Evolutionary conservation across 1,140 invertebrate genomes (phyloP), one percentile per base, ranked within the genome.

Genomic region (Sinella curviseta): DNA sequence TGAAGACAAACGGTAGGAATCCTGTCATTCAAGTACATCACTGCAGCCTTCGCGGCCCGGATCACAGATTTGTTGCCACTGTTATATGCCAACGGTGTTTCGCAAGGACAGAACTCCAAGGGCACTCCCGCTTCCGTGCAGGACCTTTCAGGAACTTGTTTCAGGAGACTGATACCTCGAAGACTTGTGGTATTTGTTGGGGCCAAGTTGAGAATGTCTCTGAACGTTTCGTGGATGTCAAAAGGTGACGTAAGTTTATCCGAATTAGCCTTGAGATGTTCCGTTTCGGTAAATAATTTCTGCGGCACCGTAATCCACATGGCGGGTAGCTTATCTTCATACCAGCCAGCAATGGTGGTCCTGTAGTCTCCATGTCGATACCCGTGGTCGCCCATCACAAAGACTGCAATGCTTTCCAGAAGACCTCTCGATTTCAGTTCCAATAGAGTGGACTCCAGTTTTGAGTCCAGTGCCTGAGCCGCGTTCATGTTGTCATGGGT

Each of bases 81-180:
- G 26, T 81, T 1, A 16, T 36, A 54, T 26, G 34, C 34, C 0
- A 77, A 76, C 14, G 67, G 36, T 1, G 54, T n/a, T n/a, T n/a
- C 35, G 48, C 82, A 83, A 1, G 82, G 76, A 34, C 82, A 83
- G 48, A 48, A 81, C 0, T 65, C 36, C 16, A 65, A 24, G 1
- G 78, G 74, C n/a, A 83, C 77, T 24, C 80, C 82, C 0, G 80
- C 78, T 4, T 78, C 76, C 0, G 57, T 20, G 57, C 82, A 83
- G n/a, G 26, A 74, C 24, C 82, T 54, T 31, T 20, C 28, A 16
- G 20, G 74, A 54, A 20, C 78, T 76, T 57, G 78, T 65, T 0
- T 12, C 16, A 65, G 81, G 60, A 2, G 80, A 28, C n/a, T 80
- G 78, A 39, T 76, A 33, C 24, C 82, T 76, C 24, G 36, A 75